Percentiles rank a stretch among this genome's conserved stretches.
phyloP scores from a whole-genome alignment of 2,113 vertebrate genomes.

The Eurystomus gularis region DNA sequence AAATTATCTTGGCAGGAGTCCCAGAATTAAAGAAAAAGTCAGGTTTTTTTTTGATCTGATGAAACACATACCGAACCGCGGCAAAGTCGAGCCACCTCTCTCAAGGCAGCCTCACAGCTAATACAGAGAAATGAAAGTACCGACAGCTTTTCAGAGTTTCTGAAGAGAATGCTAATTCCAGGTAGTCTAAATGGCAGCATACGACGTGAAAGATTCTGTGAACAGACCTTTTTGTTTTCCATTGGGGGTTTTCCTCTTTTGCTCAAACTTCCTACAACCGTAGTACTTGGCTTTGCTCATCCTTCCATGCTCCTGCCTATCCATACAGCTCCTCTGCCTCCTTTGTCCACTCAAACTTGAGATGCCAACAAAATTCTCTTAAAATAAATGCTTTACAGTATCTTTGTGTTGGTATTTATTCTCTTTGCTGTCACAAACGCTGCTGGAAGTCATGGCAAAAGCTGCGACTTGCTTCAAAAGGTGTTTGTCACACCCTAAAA shows the following conservation, averaged over 20 bases:
- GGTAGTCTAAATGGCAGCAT: not conserved
- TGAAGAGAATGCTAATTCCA: not conserved
- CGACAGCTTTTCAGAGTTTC: not conserved
- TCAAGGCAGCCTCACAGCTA: not conserved
- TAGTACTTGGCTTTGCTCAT: not conserved
- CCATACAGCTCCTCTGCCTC: not conserved
- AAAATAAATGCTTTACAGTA: not conserved
- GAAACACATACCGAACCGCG: not conserved
- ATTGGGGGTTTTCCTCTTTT: not conserved
- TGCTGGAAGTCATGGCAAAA: not conserved
- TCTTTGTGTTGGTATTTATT: not conserved
- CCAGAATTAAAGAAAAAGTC: not conserved
- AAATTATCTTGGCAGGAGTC: slow-evolving; percentile 56
- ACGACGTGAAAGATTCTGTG: not conserved
- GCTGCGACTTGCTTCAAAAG: not conserved
- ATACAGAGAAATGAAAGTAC: not conserved
- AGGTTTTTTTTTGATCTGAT: slow-evolving; percentile 56
- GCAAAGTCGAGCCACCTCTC: not conserved
- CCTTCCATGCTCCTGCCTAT: not conserved
- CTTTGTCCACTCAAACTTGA: not conserved
- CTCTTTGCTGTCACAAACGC: not conserved
- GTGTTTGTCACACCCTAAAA: not conserved
- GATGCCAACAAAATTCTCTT: not conserved
- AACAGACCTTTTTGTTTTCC: not conserved
- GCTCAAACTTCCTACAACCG: not conserved